Conservation (phyloP, 2,113 vertebrate species). For the Zingel zingel region DNA sequence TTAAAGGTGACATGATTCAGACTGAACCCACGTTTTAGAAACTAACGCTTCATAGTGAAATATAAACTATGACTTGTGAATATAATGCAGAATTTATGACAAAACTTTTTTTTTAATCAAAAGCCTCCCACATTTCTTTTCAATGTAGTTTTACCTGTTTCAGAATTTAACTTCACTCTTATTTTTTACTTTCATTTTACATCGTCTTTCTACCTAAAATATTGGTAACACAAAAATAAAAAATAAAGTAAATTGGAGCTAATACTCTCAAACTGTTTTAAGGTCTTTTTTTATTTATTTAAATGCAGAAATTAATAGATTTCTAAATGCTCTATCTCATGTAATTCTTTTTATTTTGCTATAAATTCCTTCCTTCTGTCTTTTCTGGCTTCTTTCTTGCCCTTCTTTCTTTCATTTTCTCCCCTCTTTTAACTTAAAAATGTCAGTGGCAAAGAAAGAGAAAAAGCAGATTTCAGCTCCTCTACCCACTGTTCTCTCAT, state of each 20-base stretch:
- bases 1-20: conserved; percentile 64
- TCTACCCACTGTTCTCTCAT: conserved; percentile 66
- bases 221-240: not conserved
- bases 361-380: not conserved
- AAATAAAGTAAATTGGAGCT: conserved; percentile 5
- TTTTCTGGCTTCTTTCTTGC: not conserved
- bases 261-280: not conserved
- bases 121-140: conserved; percentile 14
- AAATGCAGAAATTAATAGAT: not conserved
- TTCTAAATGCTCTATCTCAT: not conserved
- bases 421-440: conserved; percentile 43
- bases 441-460: conserved; percentile 44
- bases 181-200: not conserved
- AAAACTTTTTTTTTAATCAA: not conserved
- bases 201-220: conserved; percentile 5
- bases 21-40: conserved; percentile 48
- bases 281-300: not conserved
- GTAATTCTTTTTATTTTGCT: not conserved
- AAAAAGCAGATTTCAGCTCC: conserved; percentile 53
- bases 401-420: conserved; percentile 12
- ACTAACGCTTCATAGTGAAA: conserved; percentile 39
- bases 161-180: not conserved
- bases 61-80: conserved; percentile 39
- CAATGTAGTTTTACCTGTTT: not conserved
- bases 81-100: conserved; percentile 20